Evolutionary conservation across 2,113 vertebrate genomes (phyloP).

Genomic region (Myxocyprinus asiaticus): DNA sequence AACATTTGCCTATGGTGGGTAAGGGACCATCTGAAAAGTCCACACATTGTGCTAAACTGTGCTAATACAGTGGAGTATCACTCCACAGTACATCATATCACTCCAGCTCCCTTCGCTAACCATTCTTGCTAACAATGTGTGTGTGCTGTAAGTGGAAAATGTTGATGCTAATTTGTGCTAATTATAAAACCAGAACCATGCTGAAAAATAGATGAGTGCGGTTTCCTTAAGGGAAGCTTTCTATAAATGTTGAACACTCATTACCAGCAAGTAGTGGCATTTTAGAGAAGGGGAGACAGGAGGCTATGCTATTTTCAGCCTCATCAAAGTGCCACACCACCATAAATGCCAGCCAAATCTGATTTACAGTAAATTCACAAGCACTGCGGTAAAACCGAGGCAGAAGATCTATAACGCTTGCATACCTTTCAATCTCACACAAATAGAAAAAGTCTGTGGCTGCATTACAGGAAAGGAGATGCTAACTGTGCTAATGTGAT

Average conservation of each 20-base stretch:
- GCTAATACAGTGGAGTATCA: too few species aligned
- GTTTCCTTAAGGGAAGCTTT: conserved; percentile 15
- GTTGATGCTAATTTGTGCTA: conserved; percentile 35
- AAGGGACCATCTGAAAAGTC: too few species aligned
- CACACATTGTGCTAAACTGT: too few species aligned
- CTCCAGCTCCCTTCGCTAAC: too few species aligned
- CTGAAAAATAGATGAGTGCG: conserved; percentile 26
- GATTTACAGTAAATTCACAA: conserved; percentile 8
- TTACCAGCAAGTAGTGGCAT: conserved; percentile 34
- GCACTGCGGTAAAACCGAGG: conserved; percentile 18
- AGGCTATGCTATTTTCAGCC: not conserved
- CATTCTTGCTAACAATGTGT: not conserved
- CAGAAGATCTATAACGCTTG: not conserved
- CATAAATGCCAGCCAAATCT: conserved; percentile 3
- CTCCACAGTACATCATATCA: too few species aligned
- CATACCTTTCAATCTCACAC: not conserved
- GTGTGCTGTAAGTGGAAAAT: conserved; percentile 16
- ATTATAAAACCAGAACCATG: conserved; percentile 30
- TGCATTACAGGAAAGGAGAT: not conserved
- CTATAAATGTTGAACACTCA: conserved; percentile 26
- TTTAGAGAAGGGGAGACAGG: conserved; percentile 16
- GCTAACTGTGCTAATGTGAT: not conserved
- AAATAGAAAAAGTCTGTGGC: not conserved
- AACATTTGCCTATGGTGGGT: too few species aligned
- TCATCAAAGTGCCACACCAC: conserved; percentile 16